Base-by-base conservation (phyloP, 2,888 invertebrate species). In the Neoascia interrupta region DNA sequence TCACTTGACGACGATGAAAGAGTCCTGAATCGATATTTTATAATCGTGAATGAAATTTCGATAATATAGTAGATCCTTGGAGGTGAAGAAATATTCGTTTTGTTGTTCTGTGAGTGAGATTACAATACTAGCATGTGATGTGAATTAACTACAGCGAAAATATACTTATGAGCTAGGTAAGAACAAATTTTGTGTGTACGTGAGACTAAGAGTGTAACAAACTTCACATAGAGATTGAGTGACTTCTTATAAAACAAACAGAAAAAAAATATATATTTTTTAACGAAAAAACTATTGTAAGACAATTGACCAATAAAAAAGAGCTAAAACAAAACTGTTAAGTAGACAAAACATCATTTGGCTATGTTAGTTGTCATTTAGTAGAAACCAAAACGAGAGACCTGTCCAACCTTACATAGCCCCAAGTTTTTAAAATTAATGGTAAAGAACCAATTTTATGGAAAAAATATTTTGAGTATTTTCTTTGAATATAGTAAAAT, bases 21-120 rank as follows among this genome's bases (percentile, higher is more conserved):
- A 56, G 68, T 72, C 61, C 53, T 87, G 85, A 87, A 88, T 88
- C 88, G 87, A 88, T 87, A 87, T 87, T 88, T 88, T 87, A 87
- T 87, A 84, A 81, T 28, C 56, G 72, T 73, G 72, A 79, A 79
- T 79, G 79, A 79, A 79, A 79, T 79, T 79, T 79, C 79, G 79
- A 79, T 79, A 79, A 79, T 79, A 68, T 73, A 60, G 73, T 73
- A 68, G 73, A 73, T 76, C 66, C 66, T 79, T 79, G 43, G 36
- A 61, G 56, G 66, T 68, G 45, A 79, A 66, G 76, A 79, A 51
- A 31, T n/a, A 79, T 41, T 47, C 51, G 39, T 60, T 61, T 66
- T 51, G 13, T 49, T 54, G 66, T 72, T 53, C 39, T 74, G 54
- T 64, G 64, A 34, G 76, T 76, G 72, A 53, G 39, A 54, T 53